Percentiles rank a stretch among this genome's conserved stretches.
These are phyloP conservation scores for Malthinus seriepunctatus DNA, from an alignment of 2,888 invertebrate species.

Conservation along the genomic window DNA sequence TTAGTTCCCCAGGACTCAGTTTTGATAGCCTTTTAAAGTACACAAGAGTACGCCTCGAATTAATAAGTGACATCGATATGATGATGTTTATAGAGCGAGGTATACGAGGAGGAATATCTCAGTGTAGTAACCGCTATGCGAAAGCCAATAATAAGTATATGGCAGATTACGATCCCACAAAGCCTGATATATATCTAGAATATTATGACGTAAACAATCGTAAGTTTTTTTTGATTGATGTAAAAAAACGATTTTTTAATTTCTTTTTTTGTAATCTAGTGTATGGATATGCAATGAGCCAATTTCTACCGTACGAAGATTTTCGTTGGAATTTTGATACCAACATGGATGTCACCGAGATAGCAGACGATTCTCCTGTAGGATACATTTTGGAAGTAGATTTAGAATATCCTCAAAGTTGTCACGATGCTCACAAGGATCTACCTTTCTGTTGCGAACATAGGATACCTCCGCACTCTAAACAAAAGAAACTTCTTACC, in stretches of 20 bases:
- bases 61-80: conserved; percentile 45
- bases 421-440: conserved; percentile 44
- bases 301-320: not conserved
- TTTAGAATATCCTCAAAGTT: conserved; percentile 47
- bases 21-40: conserved; percentile 45
- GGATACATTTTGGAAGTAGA: conserved; percentile 53
- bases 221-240: conserved; percentile 29
- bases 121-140: conserved; percentile 39
- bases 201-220: conserved; percentile 42
- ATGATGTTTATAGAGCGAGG: conserved; percentile 36
- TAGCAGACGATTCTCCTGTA: conserved; percentile 18
- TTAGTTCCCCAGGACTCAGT: conserved; percentile 41
- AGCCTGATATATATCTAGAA: conserved; percentile 35
- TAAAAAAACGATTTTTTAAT: conserved; percentile 34
- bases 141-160: conserved; percentile 37
- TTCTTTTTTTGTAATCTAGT: too few relatives aligned
- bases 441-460: conserved; percentile 37
- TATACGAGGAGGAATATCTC: conserved; percentile 41
- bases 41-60: conserved; percentile 40
- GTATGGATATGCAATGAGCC: not conserved
- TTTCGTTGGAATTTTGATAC: conserved; percentile 29
- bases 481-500: conserved; percentile 34
- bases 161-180: conserved; percentile 33
- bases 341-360: not conserved
- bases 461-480: conserved; percentile 20